A percentile compares a stretch with the other conserved stretches of the same genome.
Evolutionary conservation across 2,888 invertebrate species (phyloP).

Genomic region (Pollenia griseotomentosa): DNA sequence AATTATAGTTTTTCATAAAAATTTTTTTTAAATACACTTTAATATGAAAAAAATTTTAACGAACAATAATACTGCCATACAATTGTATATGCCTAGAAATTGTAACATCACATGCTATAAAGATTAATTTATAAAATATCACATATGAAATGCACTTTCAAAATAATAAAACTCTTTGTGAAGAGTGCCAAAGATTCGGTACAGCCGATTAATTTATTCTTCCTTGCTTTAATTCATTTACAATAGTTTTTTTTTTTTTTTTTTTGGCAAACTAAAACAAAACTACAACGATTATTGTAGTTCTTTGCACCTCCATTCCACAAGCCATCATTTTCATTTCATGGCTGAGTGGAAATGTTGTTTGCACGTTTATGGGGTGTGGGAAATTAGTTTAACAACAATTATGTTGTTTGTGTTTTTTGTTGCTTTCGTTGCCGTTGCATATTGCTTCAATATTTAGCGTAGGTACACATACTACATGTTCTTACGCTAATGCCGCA

Average conservation of each 20-base stretch:
- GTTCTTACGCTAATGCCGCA: slow-evolving; percentile 50
- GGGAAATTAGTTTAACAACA: slow-evolving; percentile 53
- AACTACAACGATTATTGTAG: not conserved
- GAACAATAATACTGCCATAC: no score
- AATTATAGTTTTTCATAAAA: no score
- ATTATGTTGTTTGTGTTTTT: slow-evolving; percentile 35
- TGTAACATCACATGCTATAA: no score
- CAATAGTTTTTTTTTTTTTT: slow-evolving; percentile 26
- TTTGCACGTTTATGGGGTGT: not conserved
- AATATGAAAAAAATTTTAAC: no score
- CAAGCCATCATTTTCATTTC: slow-evolving; percentile 23
- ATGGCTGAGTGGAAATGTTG: slow-evolving; percentile 5
- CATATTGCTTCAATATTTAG: slow-evolving; percentile 55
- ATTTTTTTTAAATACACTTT: no score
- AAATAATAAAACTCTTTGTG: no score
- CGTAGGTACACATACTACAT: not conserved
- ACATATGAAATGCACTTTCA: no score
- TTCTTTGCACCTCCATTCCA: slow-evolving; percentile 1
- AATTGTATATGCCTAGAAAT: no score
- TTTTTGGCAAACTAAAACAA: slow-evolving; percentile 12
- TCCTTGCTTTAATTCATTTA: not conserved
- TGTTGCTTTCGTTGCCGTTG: slow-evolving; percentile 48
- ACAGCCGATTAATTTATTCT: no score
- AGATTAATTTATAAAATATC: no score
- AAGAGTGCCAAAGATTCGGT: no score